Conservation (phyloP, 2,888 invertebrate species). For the Campoplex nolae region DNA sequence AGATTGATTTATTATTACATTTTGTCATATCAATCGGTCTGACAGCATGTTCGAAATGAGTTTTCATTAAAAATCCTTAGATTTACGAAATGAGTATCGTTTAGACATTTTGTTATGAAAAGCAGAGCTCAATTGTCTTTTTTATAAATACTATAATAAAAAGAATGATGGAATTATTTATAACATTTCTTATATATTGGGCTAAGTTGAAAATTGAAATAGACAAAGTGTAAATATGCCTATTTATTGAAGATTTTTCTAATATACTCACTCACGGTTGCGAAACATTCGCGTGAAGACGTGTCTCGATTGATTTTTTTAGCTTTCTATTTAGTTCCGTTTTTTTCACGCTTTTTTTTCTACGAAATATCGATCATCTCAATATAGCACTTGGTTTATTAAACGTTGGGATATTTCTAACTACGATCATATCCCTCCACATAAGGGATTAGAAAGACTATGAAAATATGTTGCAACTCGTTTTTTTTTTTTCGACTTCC, state of each 20-base stretch:
- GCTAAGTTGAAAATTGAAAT: conserved; percentile 69
- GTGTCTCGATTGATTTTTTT: conserved; percentile 62
- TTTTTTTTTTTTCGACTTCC: conserved; percentile 13
- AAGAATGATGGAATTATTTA: not conserved
- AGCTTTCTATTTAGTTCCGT: conserved; percentile 6
- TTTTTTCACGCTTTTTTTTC: conserved; percentile 27
- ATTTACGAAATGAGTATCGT: not conserved
- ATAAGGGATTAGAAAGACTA: conserved; percentile 16
- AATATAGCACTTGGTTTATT: not conserved
- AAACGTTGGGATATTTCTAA: conserved; percentile 12
- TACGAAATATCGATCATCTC: conserved; percentile 53
- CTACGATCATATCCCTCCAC: conserved; percentile 32
- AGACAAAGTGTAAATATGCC: conserved; percentile 71
- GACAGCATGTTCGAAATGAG: not conserved
- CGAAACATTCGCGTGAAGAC: conserved; percentile 67
- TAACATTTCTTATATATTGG: not conserved
- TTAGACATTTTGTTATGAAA: conserved; percentile 2
- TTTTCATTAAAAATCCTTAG: not conserved
- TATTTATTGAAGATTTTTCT: conserved; percentile 12
- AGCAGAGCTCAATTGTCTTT: not conserved
- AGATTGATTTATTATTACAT: not conserved
- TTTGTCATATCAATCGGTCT: not conserved
- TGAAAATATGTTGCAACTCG: conserved; percentile 23
- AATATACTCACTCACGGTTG: conserved; percentile 60
- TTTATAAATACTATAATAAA: not conserved